These are phyloP conservation scores for Hyphantria cunea DNA, from an alignment of 1,140 invertebrate genomes.

Conservation along the genomic window DNA sequence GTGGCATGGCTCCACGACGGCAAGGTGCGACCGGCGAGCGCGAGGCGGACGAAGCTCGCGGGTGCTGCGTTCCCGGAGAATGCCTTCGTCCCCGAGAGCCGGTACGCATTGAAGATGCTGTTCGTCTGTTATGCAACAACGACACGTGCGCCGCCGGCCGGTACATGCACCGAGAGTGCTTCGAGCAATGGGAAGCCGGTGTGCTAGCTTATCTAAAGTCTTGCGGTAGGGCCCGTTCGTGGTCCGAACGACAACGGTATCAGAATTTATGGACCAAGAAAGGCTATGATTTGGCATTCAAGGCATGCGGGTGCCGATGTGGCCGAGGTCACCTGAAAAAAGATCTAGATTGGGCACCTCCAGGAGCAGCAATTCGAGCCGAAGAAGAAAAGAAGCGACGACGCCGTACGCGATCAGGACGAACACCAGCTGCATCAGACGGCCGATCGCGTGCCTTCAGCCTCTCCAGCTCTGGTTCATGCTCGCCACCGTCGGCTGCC, in stretches of 20 bases:
- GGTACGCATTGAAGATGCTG: conserved; percentile 84
- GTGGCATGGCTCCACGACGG: conserved; percentile 77
- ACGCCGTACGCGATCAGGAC: conserved; percentile 84
- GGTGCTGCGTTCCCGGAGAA: conserved; percentile 92
- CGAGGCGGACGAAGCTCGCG: conserved; percentile 72
- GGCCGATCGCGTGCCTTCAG: conserved; percentile 87
- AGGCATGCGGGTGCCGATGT: conserved; percentile 93
- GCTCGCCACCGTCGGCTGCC: conserved; percentile 73
- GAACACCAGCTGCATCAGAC: conserved; percentile 86
- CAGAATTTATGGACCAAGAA: conserved; percentile 99
- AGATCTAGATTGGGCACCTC: conserved; percentile 94
- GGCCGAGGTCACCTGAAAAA: conserved; percentile 96
- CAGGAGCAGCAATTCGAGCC: conserved; percentile 80
- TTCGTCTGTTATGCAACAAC: conserved; percentile 97
- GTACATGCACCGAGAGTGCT: conserved; percentile 98
- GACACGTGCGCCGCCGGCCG: conserved; percentile 92
- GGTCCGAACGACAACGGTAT: conserved; percentile 95
- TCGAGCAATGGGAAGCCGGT: conserved; percentile 95
- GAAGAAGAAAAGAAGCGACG: conserved; percentile 88
- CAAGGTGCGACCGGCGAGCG: conserved; percentile 76
- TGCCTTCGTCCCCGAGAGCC: conserved; percentile 90
- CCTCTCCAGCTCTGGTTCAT: conserved; percentile 85
- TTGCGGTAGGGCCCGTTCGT: conserved; percentile 93
- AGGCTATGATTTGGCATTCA: conserved; percentile 96
- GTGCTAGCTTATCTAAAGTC: conserved; percentile 94